phyloP scores from a whole-genome alignment of 2,888 invertebrate genomes.

The Eupithecia centaureata region DNA sequence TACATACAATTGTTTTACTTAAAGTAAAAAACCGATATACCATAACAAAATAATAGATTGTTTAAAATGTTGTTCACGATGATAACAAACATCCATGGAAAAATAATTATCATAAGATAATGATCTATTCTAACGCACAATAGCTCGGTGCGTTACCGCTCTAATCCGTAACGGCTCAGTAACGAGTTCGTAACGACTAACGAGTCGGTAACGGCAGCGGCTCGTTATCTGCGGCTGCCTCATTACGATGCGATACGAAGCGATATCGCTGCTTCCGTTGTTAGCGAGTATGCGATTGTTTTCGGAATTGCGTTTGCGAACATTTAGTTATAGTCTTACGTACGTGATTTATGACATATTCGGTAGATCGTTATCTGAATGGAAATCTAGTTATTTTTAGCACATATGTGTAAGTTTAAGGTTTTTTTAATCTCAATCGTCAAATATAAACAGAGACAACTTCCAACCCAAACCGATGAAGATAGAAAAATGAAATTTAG shows the following conservation, averaged over 20 bases:
- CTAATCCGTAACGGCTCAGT: slow-evolving; percentile 52
- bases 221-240: slow-evolving; percentile 65
- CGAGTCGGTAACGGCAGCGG: slow-evolving; percentile 47
- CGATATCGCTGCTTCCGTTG: slow-evolving; percentile 46
- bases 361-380: background rate
- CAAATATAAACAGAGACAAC: too few species aligned
- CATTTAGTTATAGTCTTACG: background rate
- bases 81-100: background rate
- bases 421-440: background rate
- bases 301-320: slow-evolving; percentile 18
- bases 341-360: background rate
- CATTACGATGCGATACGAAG: slow-evolving; percentile 61
- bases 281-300: slow-evolving; percentile 33
- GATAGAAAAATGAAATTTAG: too few species aligned
- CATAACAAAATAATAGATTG: background rate
- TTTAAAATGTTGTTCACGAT: background rate
- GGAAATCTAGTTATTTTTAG: background rate
- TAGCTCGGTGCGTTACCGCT: slow-evolving; percentile 44
- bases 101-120: slow-evolving; percentile 4
- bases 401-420: background rate
- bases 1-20: too few species aligned
- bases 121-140: slow-evolving; percentile 27
- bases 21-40: background rate
- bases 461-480: too few species aligned
- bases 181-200: slow-evolving; percentile 47